Evolutionary conservation across 1,140 invertebrate genomes (phyloP).

Genomic region (Lordiphosa collinella): DNA sequence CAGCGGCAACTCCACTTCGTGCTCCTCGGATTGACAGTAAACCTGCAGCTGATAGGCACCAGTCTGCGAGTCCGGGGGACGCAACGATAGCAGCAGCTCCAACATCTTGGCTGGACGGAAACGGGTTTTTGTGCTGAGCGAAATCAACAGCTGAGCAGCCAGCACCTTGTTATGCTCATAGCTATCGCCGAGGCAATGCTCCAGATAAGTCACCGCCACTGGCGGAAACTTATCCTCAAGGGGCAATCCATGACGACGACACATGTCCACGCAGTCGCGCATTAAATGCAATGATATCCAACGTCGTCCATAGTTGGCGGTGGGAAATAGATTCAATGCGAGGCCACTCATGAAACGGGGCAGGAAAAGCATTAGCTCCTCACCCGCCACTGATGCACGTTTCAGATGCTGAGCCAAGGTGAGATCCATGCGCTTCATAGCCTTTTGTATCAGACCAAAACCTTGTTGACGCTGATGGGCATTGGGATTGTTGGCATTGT

Average conservation of each 20-base stretch:
- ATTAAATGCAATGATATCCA: constrained; percentile 82
- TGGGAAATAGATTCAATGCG: constrained; percentile 82
- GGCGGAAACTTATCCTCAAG: constrained; percentile 55
- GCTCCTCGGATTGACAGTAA: constrained; percentile 36
- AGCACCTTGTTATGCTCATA: constrained; percentile 90
- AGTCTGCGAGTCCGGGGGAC: constrained; percentile 89
- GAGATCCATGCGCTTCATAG: constrained; percentile 61
- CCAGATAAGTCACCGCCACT: constrained; percentile 81
- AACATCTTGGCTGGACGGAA: constrained; percentile 21
- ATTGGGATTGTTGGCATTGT: constrained; percentile 87
- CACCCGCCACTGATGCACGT: not conserved
- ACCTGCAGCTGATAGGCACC: constrained; percentile 87
- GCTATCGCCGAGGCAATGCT: constrained; percentile 84
- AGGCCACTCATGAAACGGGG: constrained; percentile 78
- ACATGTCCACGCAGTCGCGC: constrained; percentile 25
- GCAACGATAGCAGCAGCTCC: constrained; percentile 81
- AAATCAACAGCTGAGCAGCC: constrained; percentile 81
- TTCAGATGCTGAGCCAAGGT: constrained; percentile 41
- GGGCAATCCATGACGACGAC: constrained; percentile 8
- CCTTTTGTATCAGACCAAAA: constrained; percentile 84
- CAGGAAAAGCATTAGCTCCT: constrained; percentile 28
- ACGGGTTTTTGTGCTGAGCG: constrained; percentile 43
- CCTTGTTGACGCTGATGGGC: constrained; percentile 83
- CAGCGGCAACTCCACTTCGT: not conserved
- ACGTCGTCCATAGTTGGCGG: constrained; percentile 86